phyloP scores from a whole-genome alignment of 2,797 vertebrate genomes.

The Aselliscus stoliczkanus region DNA sequence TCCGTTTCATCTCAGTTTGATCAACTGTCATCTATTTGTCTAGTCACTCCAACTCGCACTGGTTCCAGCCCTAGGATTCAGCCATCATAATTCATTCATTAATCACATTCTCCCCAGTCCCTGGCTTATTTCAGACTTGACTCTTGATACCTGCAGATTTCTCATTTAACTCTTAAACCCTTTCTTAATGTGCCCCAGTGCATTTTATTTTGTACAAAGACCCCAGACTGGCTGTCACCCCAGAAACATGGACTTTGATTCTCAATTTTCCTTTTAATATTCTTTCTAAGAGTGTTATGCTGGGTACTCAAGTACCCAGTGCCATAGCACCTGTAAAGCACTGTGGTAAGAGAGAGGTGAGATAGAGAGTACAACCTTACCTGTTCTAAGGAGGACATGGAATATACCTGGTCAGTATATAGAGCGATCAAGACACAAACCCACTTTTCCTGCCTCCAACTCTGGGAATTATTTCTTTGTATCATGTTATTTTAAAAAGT shows the following conservation, averaged over 20 bases:
- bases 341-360: too few relatives aligned
- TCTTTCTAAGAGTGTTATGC: background rate
- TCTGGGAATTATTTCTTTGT: slow-evolving; percentile 5
- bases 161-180: background rate
- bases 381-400: background rate
- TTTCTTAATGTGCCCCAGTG: background rate
- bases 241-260: slow-evolving; percentile 15
- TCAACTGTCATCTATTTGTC: background rate
- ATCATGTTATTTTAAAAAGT: slow-evolving; percentile 30
- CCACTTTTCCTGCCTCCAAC: slow-evolving; percentile 19
- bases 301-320: background rate
- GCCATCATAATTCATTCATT: background rate
- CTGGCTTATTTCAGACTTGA: slow-evolving; percentile 8
- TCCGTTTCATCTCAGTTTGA: background rate
- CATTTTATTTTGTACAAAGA: background rate
- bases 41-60: background rate
- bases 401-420: background rate
- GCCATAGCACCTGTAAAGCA: background rate
- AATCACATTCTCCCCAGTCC: background rate
- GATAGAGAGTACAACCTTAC: background rate
- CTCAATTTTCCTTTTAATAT: background rate
- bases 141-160: background rate
- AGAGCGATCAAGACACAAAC: background rate
- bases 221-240: background rate
- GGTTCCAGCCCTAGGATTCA: background rate